phyloP scores from a whole-genome alignment of 1,140 invertebrate species.

The Rhysida immarginata region DNA sequence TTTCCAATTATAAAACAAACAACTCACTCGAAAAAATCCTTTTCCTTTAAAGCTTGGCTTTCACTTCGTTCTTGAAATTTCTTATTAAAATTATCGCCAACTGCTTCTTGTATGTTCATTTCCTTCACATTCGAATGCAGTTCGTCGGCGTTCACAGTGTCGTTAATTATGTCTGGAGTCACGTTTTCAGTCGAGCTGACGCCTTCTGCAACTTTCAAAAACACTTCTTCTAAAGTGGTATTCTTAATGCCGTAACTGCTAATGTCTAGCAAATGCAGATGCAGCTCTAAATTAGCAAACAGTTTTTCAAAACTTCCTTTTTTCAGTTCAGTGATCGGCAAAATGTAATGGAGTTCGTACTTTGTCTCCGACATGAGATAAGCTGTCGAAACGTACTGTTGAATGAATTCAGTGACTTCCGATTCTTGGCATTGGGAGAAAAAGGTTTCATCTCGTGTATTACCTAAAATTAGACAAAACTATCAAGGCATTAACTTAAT shows the following conservation, averaged over 20 bases:
- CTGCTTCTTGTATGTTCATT: no score
- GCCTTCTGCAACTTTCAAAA: constrained; percentile 20
- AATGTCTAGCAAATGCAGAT: constrained; percentile 22
- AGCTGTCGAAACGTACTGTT: constrained; percentile 28
- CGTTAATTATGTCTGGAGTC: not conserved
- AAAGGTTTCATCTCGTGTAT: not conserved
- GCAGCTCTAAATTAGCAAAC: constrained; percentile 22
- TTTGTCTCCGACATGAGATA: constrained; percentile 28
- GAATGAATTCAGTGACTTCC: constrained; percentile 29
- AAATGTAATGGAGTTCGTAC: constrained; percentile 32
- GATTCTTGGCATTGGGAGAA: constrained; percentile 8
- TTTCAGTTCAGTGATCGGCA: constrained; percentile 26
- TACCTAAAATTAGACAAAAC: not conserved
- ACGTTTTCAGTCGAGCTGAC: not conserved
- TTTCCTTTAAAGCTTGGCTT: not conserved
- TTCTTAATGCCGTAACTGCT: constrained; percentile 32
- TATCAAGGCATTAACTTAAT: not conserved
- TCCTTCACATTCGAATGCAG: no score
- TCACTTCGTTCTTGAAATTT: not conserved
- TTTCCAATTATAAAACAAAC: no score
- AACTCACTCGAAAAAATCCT: no score
- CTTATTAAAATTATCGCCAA: not conserved
- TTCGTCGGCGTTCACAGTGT: no score
- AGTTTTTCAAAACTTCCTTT: constrained; percentile 23
- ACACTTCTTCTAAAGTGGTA: constrained; percentile 33